Base-by-base conservation (phyloP, 2,888 invertebrate genomes). In the Drosophila paucipuncta region DNA sequence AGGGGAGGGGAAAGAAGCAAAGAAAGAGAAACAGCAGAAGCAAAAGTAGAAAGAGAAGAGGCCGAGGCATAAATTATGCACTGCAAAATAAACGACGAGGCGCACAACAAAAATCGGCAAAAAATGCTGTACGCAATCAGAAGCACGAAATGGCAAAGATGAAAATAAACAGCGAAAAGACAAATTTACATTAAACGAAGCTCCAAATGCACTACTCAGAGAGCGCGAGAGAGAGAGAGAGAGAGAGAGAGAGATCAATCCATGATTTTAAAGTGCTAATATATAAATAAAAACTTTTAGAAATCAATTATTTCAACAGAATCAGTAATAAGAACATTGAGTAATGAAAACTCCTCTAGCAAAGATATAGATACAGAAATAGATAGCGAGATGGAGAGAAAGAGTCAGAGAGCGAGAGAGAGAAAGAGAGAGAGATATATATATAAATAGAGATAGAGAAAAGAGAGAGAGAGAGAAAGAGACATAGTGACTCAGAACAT, bases 11-110 rank as follows among this genome's bases (percentile, higher is more conserved):
- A 10, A 41, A 31, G 22, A 25, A 53, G 68, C 1, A 49, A 33
- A 16, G 33, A n/a, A 53, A 62, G 6, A 58, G 58, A 50, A 62
- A 39, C 30, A 63, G 54, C 11, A 68, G 53, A 31, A 49, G 64
- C 4, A 57, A 54, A 43, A 63, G 47, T 28, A 58, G 61, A 22
- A 53, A 65, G 58, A 71, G 58, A 41, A 68, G 57, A 47, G 47
- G 30, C 59, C 73, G 35, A 65, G 77, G 89, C 84, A 88, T 85
- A 88, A 85, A 85, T 88, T 88, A 85, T 85, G 87, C 87, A 85
- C 89, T 89, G 87, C 68, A 86, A 86, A 86, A 89, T 89, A 89
- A 82, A 79, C 89, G 79, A 78, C 89, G 71, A 85, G 73, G 68
- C 72, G 70, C 76, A 85, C 76, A 80, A 86, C 82, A 82, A 85